Conservation (phyloP, 2,888 invertebrate genomes). For the Strigamia transsilvanica region DNA sequence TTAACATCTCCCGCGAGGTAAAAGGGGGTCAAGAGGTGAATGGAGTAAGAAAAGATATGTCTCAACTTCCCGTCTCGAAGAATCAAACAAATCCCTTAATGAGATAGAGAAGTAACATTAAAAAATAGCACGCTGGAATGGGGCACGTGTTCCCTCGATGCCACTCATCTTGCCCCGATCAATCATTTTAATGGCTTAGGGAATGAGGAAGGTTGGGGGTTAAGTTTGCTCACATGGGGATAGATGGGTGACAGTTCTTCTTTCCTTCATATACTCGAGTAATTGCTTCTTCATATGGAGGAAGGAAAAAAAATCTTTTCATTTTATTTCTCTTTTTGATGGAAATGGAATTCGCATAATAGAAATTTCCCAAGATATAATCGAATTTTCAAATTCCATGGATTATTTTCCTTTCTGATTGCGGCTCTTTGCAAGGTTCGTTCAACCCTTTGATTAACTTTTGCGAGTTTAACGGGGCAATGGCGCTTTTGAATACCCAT, state of each 20-base stretch:
- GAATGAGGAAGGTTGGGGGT: constrained; percentile 27
- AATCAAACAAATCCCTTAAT: constrained; percentile 32
- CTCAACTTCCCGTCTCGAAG: neutral
- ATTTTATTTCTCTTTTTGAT: constrained; percentile 8
- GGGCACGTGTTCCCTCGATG: constrained; percentile 22
- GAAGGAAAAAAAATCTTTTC: neutral
- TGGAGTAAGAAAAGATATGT: neutral
- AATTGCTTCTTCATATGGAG: constrained; percentile 23
- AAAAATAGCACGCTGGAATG: neutral
- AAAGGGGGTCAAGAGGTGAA: constrained; percentile 22
- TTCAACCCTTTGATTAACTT: constrained; percentile 32
- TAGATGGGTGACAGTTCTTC: constrained; percentile 34
- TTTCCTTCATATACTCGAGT: constrained; percentile 7
- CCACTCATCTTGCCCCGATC: constrained; percentile 21
- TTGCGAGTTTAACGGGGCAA: neutral
- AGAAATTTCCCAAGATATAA: constrained; percentile 4
- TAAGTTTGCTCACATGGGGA: neutral
- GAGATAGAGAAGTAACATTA: neutral
- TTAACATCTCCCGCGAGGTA: neutral
- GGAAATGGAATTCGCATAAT: neutral
- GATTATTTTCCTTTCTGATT: neutral
- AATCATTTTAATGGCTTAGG: constrained; percentile 37
- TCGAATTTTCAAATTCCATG: constrained; percentile 5
- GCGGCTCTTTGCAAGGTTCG: neutral
- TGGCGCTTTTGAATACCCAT: neutral